phyloP scores from a whole-genome alignment of 2,113 vertebrate species.

The Malurus alboscapulatus region DNA sequence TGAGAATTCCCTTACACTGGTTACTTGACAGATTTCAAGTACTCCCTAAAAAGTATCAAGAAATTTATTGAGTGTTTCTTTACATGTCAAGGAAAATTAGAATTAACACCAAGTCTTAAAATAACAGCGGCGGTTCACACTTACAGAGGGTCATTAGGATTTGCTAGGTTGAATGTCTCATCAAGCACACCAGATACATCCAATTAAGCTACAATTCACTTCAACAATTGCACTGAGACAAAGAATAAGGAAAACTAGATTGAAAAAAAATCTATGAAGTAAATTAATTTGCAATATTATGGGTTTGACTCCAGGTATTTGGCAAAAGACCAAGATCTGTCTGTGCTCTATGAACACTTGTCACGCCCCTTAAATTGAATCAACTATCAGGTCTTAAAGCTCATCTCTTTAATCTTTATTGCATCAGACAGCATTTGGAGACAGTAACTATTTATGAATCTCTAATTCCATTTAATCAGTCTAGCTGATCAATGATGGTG shows the following conservation, averaged over 20 bases:
- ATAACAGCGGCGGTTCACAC: not conserved
- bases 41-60: not conserved
- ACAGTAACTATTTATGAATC: constrained; percentile 68
- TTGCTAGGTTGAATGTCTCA: not conserved
- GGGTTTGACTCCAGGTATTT: not conserved
- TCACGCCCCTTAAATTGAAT: not conserved
- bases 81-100: not conserved
- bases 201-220: not conserved
- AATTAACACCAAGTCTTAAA: constrained; percentile 19
- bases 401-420: constrained; percentile 62
- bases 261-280: not conserved
- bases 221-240: not conserved
- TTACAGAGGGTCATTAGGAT: not conserved
- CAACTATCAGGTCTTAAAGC: constrained; percentile 19
- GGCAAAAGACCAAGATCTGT: not conserved
- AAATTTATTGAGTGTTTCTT: not conserved
- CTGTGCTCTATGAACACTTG: not conserved
- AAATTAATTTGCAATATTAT: not conserved
- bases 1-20: not conserved
- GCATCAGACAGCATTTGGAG: constrained; percentile 50
- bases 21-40: not conserved
- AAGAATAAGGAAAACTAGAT: not conserved
- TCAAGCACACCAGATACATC: constrained; percentile 8
- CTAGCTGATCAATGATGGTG: constrained; percentile 44
- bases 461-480: constrained; percentile 71